Evolutionary conservation across 1,140 invertebrate genomes (phyloP).

Genomic region (Coenobita brevimanus): DNA sequence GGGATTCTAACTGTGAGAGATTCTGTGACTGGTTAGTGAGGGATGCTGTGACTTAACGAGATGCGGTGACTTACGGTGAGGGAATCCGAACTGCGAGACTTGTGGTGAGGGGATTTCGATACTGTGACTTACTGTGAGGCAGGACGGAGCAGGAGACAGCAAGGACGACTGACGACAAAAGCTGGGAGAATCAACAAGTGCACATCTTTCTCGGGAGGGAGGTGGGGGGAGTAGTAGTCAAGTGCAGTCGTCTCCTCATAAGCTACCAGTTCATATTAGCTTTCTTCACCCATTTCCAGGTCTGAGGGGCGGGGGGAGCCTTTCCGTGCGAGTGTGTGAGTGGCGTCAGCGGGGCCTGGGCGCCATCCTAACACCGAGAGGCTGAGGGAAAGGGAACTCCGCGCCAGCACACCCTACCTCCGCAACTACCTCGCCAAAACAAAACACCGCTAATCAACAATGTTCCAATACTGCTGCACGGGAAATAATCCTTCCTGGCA

Average conservation of each 20-base stretch:
- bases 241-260: constrained; percentile 27
- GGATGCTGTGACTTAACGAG: too few relatives aligned
- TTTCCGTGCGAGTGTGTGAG: neutral
- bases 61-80: too few relatives aligned
- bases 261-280: neutral
- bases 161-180: too few relatives aligned
- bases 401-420: constrained; percentile 9
- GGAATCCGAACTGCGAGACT: too few relatives aligned
- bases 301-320: neutral
- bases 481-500: neutral
- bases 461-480: constrained; percentile 31
- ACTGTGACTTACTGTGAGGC: neutral
- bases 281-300: constrained; percentile 17
- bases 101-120: too few relatives aligned
- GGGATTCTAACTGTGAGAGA: too few relatives aligned
- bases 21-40: too few relatives aligned
- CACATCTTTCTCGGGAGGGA: constrained; percentile 33
- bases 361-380: constrained; percentile 13
- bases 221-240: too few relatives aligned
- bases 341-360: neutral
- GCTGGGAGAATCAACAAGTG: constrained; percentile 32
- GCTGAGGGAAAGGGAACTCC: neutral
- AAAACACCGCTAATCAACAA: constrained; percentile 46
- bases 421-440: constrained; percentile 34
- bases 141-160: neutral